A percentile compares a stretch with the other conserved stretches of the same genome.
Evolutionary conservation across 92 coral and sea anemone genomes (phyloP).

Genomic region (Epizoanthus illoricatus): DNA sequence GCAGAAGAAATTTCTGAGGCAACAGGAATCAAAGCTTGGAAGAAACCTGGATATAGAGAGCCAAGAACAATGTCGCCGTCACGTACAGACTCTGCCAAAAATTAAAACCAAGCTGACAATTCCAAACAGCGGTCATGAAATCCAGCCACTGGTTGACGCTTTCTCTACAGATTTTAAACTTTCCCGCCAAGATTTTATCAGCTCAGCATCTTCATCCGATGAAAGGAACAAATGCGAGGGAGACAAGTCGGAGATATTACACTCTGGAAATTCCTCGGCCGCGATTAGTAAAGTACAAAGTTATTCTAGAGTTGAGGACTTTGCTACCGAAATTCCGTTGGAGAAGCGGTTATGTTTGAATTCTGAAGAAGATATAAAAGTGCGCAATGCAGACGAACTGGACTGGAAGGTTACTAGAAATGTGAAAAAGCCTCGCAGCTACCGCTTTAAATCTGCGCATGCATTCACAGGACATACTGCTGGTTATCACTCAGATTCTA

Average conservation of each 20-base stretch:
- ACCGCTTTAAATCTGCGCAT: not conserved
- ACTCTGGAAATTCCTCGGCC: too few relatives aligned
- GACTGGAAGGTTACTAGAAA: too few relatives aligned
- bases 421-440: too few relatives aligned
- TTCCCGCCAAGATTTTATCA: not conserved
- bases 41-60: not conserved
- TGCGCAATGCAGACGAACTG: too few relatives aligned
- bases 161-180: not conserved
- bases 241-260: not conserved
- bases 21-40: constrained; percentile 2
- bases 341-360: too few relatives aligned
- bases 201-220: not conserved
- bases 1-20: constrained; percentile 11
- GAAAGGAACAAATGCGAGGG: not conserved
- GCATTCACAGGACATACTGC: not conserved
- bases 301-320: too few relatives aligned
- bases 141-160: not conserved
- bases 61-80: not conserved
- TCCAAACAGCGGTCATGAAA: not conserved
- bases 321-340: too few relatives aligned
- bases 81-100: not conserved
- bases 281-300: too few relatives aligned
- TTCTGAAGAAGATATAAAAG: too few relatives aligned
- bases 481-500: not conserved
- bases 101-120: not conserved